A percentile compares a stretch with the other conserved stretches of the same genome.
These are phyloP conservation scores for Netelia melanura DNA, from an alignment of 2,888 invertebrate genomes.

Conservation along the genomic window DNA sequence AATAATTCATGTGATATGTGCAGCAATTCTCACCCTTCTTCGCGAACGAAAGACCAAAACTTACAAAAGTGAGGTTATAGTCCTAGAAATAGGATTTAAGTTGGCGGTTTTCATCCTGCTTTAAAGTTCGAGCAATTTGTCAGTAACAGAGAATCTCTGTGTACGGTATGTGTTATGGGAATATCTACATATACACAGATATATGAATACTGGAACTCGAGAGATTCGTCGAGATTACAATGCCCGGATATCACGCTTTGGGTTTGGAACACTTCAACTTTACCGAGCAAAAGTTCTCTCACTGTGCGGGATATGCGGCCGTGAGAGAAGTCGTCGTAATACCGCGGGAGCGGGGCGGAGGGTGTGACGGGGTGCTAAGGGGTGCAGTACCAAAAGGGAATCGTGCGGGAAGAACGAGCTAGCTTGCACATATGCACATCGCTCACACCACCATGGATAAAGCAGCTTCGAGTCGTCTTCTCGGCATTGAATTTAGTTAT, in stretches of 20 bases:
- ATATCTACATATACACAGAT: constrained; percentile 65
- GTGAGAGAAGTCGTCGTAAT: constrained; percentile 33
- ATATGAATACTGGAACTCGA: constrained; percentile 8
- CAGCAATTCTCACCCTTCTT: not conserved
- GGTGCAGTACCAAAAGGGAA: constrained; percentile 1
- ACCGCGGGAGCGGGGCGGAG: constrained; percentile 8
- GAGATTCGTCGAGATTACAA: constrained; percentile 74
- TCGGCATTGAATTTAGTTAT: constrained; percentile 50
- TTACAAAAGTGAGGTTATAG: not conserved
- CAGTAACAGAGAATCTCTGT: constrained; percentile 5
- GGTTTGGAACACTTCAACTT: constrained; percentile 73
- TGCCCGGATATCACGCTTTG: constrained; percentile 65
- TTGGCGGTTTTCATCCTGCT: constrained; percentile 32
- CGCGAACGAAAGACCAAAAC: not conserved
- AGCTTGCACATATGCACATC: constrained; percentile 38
- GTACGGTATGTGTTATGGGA: constrained; percentile 37
- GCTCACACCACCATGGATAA: constrained; percentile 48
- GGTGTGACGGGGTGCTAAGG: not conserved
- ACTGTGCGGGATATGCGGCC: constrained; percentile 55
- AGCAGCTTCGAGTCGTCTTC: constrained; percentile 58
- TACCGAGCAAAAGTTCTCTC: constrained; percentile 71
- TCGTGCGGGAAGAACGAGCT: constrained; percentile 12
- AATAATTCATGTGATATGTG: not conserved
- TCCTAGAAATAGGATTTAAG: constrained; percentile 17
- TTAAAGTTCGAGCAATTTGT: constrained; percentile 45